Evolutionary conservation across 2,113 vertebrate species (phyloP).

Genomic region (Scortum barcoo): DNA sequence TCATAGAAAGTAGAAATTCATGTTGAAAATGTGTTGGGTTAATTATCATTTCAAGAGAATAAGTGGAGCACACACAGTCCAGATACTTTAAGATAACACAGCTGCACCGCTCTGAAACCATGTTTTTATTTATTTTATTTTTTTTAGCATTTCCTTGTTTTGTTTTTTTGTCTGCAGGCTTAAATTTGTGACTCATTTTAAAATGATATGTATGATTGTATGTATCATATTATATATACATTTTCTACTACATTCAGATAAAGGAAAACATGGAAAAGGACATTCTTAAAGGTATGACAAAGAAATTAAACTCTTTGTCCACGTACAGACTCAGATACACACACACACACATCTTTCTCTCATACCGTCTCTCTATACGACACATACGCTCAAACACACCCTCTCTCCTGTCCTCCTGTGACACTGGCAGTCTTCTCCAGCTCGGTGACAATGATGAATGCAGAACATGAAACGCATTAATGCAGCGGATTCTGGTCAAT

Average conservation of each 20-base stretch:
- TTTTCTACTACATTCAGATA: no score
- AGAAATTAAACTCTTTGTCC: background rate
- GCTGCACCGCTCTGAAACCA: background rate
- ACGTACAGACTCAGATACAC: conserved; percentile 1
- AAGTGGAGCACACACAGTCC: background rate
- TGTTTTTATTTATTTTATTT: no score
- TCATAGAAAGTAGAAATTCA: background rate
- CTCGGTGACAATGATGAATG: conserved; percentile 97
- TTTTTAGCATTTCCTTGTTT: background rate
- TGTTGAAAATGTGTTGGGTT: background rate
- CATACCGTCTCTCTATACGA: background rate
- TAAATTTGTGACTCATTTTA: background rate
- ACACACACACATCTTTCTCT: background rate
- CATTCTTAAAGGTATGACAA: background rate
- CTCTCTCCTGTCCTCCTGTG: conserved; percentile 63
- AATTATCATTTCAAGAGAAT: background rate
- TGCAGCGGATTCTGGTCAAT: conserved; percentile 96
- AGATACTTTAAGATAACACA: background rate
- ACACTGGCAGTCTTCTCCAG: conserved; percentile 84
- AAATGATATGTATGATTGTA: no score
- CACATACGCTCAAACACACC: conserved; percentile 24
- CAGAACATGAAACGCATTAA: conserved; percentile 98
- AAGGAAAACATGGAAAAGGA: no score
- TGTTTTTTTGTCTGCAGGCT: background rate
- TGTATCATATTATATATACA: no score